Evolutionary conservation across 2,113 vertebrate species (phyloP).

Genomic region (Uria aalge): DNA sequence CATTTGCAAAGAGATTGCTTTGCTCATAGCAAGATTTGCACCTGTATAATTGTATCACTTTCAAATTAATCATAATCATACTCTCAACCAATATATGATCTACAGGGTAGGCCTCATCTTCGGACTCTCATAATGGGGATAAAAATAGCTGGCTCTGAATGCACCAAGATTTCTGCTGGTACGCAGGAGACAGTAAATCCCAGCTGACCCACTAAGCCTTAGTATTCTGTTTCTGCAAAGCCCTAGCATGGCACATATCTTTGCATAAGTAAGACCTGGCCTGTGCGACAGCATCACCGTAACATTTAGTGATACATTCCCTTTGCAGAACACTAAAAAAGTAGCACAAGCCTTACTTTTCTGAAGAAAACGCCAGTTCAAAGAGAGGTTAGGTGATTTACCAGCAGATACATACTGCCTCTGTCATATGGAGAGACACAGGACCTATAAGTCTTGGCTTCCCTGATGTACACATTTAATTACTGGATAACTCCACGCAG

Average conservation of each 20-base stretch:
- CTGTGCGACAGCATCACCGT: background rate
- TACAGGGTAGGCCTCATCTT: constrained; percentile 15
- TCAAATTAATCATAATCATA: constrained; percentile 55
- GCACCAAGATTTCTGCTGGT: background rate
- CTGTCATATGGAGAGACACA: background rate
- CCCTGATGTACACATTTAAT: background rate
- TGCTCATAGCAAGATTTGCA: constrained; percentile 19
- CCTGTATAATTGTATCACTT: constrained; percentile 56
- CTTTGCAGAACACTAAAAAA: background rate
- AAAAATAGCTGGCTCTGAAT: constrained; percentile 49
- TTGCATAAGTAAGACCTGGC: background rate
- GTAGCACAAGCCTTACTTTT: background rate
- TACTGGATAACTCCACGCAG: background rate
- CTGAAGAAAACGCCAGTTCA: background rate
- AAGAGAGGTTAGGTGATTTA: background rate
- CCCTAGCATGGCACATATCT: background rate
- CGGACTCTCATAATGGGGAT: background rate
- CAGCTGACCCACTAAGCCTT: constrained; percentile 33
- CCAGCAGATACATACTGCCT: background rate
- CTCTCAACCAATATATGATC: background rate
- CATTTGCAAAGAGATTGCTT: constrained; percentile 46
- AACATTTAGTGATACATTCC: rapidly evolving
- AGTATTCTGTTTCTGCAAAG: constrained; percentile 22
- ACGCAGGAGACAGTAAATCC: constrained; percentile 8
- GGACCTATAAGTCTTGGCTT: background rate